Evolutionary conservation across 64 coral and sea anemone genomes (phyloP).

Genomic region (Trachythela sp.): DNA sequence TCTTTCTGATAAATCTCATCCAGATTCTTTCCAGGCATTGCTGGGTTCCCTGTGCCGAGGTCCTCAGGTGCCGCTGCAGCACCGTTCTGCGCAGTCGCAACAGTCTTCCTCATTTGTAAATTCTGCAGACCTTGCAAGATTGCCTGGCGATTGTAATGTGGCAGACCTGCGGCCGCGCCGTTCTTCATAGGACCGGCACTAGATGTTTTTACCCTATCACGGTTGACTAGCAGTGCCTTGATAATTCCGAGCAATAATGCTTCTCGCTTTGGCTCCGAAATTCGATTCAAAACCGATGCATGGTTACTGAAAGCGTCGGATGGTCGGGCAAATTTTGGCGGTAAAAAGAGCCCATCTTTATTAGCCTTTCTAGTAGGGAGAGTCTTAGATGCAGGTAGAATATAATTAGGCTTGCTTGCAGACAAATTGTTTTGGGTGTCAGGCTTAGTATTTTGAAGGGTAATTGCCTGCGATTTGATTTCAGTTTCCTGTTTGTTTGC

Average conservation of each 20-base stretch:
- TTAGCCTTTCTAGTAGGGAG: not conserved
- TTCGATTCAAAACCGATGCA: not conserved
- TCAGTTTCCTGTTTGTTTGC: not conserved
- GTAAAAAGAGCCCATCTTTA: not conserved
- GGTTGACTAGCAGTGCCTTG: not conserved
- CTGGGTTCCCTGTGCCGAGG: not conserved
- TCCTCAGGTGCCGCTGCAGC: not conserved
- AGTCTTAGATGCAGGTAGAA: not conserved
- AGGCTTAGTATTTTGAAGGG: not conserved
- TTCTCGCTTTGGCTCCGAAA: not conserved
- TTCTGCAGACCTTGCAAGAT: not conserved
- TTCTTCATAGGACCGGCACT: not conserved
- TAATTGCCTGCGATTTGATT: not conserved
- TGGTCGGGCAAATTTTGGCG: not conserved
- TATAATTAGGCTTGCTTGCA: not conserved
- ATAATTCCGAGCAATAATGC: not conserved
- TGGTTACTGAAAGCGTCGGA: not conserved
- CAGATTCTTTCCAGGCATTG: not conserved
- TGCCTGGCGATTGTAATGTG: not conserved
- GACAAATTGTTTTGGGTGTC: not conserved
- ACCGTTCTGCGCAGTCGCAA: not conserved
- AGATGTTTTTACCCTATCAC: not conserved
- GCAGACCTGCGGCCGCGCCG: not conserved
- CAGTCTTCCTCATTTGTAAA: not conserved
- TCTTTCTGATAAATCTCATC: not conserved